Evolutionary conservation across 2,797 vertebrate species (phyloP), one percentile per base, ranked within the genome.

Genomic region (Fistularia commersonii): DNA sequence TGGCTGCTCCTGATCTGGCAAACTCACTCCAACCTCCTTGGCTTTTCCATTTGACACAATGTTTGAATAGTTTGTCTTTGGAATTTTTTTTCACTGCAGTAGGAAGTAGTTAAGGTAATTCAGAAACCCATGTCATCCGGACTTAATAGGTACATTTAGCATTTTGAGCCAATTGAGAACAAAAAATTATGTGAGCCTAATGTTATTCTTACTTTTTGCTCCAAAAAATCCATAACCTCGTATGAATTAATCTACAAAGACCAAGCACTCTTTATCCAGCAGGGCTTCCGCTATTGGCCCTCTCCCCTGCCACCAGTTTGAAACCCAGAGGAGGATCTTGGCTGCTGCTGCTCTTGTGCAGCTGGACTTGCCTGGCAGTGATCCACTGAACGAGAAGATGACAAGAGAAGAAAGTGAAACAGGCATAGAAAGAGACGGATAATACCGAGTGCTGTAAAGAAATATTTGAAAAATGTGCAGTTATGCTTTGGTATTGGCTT

Each of bases 261-360:
- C 61, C 49, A 57, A 81, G 72, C 54, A 57, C 62, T 74, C 61
- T 80, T 72, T 60, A 85, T 66, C 71, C 55, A 10, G 6, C 60
- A 64, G 51, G 48, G 57, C 58, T 79, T 82, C 62, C 36, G 68
- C 42, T 69, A 52, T 54, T 72, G 68, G 69, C 66, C 49, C 15
- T 0, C 38, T 56, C 36, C 57, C 23, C 23, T 62, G 77, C 49
- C 59, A 66, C 75, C 60, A 66, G 59, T 66, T 60, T 63, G 60
- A 73, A 75, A 51, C 58, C 54, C 57, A 45, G 44, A 65, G 66
- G 72, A 82, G 66, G 68, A 81, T 79, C 55, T 79, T 83, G 77
- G 77, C 82, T 48, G 55, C 57, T 50, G 67, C 45, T 57, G 67
- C 52, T 54, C 41, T 32, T 38, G 56, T 78, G 70, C 86, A 87